Evolutionary conservation across 2,888 invertebrate species (phyloP), one percentile per base, ranked within the genome.

Genomic region (Drosophila gaucha): DNA sequence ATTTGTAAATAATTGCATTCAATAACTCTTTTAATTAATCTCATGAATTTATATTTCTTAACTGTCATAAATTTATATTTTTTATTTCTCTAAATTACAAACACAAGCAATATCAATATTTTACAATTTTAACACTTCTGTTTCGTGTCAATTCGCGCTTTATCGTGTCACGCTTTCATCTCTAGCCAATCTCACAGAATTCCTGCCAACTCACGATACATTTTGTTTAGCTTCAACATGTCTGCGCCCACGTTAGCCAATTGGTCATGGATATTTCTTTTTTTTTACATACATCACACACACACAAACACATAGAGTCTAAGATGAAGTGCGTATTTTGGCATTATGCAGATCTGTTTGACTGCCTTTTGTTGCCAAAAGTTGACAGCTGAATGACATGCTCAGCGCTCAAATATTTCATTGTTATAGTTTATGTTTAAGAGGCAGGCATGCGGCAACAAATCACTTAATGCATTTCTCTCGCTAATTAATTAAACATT

Each of bases 401-500:
- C 36, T 26, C 35, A 35, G 14, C 26, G 20, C 30, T 33, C 38
- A 20, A 33, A 54, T 20, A 41, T n/a, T 31, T 56, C 41, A 47
- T 58, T 44, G 64, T 39, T 50, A n/a, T 12, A 14, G 9, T 9
- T 22, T 20, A 24, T 2, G 35, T 1, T 24, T 30, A 20, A 28
- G 44, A 20, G 16, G 14, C 60, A 20, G 26, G 30, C 38, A 59
- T 47, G 52, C 16, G 44, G 31, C 56, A 26, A 67, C 74, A 70
- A 67, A 68, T 68, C 67, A 56, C 62, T 70, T 55, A 56, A 69
- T 67, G 62, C 76, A 69, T 72, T 69, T 64, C 62, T 56, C 43
- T 58, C 43, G 64, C 79, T 87, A 87, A 84, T 83, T 83, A 86
- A 83, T 80, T 80, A 78, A 86, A 67, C 80, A 86, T 83, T 82